Conservation (phyloP, 53 echinoderm and acorn worm species). For the Hippasteria phrygiana region DNA sequence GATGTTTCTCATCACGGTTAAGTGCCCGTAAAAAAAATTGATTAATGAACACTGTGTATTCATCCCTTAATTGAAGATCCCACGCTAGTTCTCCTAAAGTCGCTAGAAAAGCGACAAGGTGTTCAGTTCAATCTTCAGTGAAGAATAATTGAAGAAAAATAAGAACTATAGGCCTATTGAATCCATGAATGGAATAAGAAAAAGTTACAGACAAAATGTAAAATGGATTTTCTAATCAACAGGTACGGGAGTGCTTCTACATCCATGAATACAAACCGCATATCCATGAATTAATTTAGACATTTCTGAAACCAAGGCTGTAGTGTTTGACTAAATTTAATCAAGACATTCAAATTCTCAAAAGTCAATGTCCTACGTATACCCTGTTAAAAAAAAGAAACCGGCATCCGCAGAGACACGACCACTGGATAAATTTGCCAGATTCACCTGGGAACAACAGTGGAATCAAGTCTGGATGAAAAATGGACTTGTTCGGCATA, state of each 20-base stretch:
- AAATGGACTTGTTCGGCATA: slow-evolving; percentile 5
- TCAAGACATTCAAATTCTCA: background rate
- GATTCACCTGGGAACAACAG: background rate
- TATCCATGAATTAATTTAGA: background rate
- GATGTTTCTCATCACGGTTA: background rate
- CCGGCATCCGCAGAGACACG: background rate
- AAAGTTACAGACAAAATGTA: background rate
- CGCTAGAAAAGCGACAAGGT: too few species aligned
- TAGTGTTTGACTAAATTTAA: background rate
- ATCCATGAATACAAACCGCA: background rate
- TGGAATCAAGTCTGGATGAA: slow-evolving; percentile 43
- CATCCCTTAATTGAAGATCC: background rate
- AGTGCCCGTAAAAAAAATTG: background rate
- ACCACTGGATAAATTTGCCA: background rate
- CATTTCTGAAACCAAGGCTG: background rate
- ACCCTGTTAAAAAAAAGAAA: background rate
- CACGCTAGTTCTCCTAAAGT: too few species aligned
- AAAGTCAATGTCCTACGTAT: slow-evolving; percentile 4
- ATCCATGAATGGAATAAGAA: background rate
- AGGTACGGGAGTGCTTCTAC: background rate
- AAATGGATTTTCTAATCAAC: background rate
- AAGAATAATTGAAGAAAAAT: background rate
- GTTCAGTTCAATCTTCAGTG: background rate
- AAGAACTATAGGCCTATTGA: background rate
- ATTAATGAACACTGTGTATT: background rate